These are phyloP conservation scores for Morone saxatilis DNA, from an alignment of 2,113 vertebrate species.

Conservation along the genomic window DNA sequence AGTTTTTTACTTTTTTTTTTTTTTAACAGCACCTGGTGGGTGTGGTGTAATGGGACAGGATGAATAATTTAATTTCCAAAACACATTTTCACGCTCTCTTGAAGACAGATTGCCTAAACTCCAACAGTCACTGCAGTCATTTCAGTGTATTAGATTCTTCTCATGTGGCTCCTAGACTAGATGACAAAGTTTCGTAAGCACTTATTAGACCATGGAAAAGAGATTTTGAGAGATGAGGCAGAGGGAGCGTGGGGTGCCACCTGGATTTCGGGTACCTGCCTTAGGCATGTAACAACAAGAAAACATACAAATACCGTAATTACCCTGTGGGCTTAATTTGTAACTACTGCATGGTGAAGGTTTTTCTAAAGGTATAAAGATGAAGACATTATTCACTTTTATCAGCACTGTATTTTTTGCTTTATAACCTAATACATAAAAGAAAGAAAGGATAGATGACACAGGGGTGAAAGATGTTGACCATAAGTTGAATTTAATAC, in stretches of 20 bases:
- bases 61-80: conserved; percentile 1
- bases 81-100: conserved; percentile 25
- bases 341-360: background rate
- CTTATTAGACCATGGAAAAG: conserved; percentile 10
- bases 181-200: conserved; percentile 26
- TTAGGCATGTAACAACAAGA: conserved; percentile 24
- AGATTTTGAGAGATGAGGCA: background rate
- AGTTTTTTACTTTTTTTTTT: background rate
- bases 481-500: background rate
- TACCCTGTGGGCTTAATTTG: background rate
- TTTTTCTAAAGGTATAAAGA: background rate
- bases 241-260: background rate
- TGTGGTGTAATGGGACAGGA: background rate
- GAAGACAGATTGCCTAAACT: conserved; percentile 45
- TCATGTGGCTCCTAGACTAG: conserved; percentile 42
- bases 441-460: background rate
- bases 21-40: conserved; percentile 11
- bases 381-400: background rate
- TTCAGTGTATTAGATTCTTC: conserved; percentile 29
- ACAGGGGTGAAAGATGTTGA: background rate
- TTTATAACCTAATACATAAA: background rate
- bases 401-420: background rate
- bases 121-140: conserved; percentile 35
- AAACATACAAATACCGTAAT: conserved; percentile 23
- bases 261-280: conserved; percentile 14